phyloP scores from a whole-genome alignment of 2,888 invertebrate species.

The Nymphalis polychloros region DNA sequence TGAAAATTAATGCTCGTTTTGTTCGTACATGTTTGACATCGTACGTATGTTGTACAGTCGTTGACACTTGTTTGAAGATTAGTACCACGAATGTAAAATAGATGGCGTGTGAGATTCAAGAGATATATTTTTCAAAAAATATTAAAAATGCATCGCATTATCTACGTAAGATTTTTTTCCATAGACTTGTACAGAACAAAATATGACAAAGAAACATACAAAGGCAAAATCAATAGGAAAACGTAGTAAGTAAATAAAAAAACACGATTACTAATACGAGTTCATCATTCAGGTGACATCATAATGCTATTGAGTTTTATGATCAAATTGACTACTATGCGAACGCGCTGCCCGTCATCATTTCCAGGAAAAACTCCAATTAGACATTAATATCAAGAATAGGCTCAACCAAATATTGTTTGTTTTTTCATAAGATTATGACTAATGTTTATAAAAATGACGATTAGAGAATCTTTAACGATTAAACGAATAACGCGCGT shows the following conservation, averaged over 20 bases:
- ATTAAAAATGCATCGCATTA: no score
- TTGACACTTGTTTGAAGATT: no score
- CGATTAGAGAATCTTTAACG: background rate
- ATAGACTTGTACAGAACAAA: no score
- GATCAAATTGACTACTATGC: conserved; percentile 27
- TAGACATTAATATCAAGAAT: conserved; percentile 20
- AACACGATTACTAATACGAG: conserved; percentile 16
- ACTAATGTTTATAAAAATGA: background rate
- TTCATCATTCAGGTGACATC: conserved; percentile 28
- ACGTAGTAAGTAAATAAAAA: background rate
- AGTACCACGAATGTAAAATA: no score
- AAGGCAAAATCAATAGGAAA: no score
- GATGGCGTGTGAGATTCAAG: background rate
- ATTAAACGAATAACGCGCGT: background rate
- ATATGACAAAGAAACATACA: no score
- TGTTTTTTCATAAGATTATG: background rate
- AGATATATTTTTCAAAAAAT: background rate
- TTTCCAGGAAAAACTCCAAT: conserved; percentile 30
- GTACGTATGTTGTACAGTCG: no score
- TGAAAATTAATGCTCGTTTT: no score
- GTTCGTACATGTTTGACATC: no score
- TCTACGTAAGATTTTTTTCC: no score
- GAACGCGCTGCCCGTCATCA: conserved; percentile 9
- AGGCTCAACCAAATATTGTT: conserved; percentile 9
- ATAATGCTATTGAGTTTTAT: conserved; percentile 23